Evolutionary conservation across 2,113 vertebrate genomes (phyloP).

Genomic region (Pterocles orientalis): DNA sequence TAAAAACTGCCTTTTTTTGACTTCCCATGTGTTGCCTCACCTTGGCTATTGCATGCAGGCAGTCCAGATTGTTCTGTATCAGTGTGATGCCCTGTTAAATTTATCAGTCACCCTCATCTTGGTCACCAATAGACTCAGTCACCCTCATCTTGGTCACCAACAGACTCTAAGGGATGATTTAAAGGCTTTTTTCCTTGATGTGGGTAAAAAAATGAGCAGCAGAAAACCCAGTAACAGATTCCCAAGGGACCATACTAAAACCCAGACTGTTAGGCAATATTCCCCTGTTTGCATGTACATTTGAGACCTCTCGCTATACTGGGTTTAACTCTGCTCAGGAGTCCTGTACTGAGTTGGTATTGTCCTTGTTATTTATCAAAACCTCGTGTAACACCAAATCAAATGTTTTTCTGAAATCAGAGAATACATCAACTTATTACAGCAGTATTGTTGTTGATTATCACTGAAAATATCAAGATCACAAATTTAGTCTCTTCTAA

Average conservation of each 20-base stretch:
- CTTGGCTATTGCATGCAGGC: not conserved
- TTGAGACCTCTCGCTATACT: rapidly evolving
- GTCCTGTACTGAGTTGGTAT: not conserved
- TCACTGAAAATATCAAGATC: not conserved
- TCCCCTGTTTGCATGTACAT: not conserved
- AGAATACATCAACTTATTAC: not conserved
- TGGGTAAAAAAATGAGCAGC: not conserved
- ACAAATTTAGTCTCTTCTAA: not conserved
- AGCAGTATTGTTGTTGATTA: not conserved
- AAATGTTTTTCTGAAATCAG: not conserved
- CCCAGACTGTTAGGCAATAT: not conserved
- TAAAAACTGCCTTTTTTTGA: not conserved
- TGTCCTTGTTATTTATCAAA: not conserved
- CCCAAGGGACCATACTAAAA: not conserved
- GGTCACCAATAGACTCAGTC: not conserved
- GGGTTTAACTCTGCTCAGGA: not conserved
- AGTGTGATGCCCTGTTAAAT: not conserved
- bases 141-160: not conserved
- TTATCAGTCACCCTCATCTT: not conserved
- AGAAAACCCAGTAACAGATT: not conserved
- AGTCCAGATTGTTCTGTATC: not conserved
- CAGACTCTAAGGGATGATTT: not conserved
- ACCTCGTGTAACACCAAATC: not conserved
- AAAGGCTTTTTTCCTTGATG: not conserved
- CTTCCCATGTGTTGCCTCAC: not conserved